phyloP scores from a whole-genome alignment of 2,113 vertebrate genomes.

The Mustela lutreola region DNA sequence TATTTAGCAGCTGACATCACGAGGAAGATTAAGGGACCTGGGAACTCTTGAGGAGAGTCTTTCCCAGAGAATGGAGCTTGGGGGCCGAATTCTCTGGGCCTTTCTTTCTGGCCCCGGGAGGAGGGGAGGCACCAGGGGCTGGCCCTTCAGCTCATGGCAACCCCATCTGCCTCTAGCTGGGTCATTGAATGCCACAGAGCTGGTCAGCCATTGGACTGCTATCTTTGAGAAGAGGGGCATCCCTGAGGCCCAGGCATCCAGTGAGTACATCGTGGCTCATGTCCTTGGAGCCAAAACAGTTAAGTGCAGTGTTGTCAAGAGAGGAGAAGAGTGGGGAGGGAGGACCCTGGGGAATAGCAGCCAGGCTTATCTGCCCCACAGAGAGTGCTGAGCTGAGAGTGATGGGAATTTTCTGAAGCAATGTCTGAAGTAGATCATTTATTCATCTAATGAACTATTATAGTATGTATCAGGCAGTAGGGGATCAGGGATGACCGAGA shows the following conservation, averaged over 20 bases:
- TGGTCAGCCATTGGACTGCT: constrained; percentile 89
- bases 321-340: not conserved
- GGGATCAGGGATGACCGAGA: not conserved
- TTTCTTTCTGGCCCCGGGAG: not conserved
- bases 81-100: constrained; percentile 59
- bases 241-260: constrained; percentile 92
- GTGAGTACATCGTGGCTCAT: constrained; percentile 94
- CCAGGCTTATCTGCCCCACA: not conserved
- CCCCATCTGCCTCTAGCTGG: constrained; percentile 24
- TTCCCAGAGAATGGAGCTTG: constrained; percentile 69
- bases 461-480: not conserved
- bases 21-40: not conserved
- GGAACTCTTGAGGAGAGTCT: not conserved
- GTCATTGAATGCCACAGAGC: constrained; percentile 61
- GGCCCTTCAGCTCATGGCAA: constrained; percentile 45
- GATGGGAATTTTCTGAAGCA: constrained; percentile 6
- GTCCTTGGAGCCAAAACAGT: constrained; percentile 96
- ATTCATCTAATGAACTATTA: not conserved
- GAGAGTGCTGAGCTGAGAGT: not conserved
- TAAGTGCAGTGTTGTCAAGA: constrained; percentile 82
- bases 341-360: not conserved
- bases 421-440: not conserved
- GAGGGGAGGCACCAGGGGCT: not conserved
- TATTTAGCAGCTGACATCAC: not conserved
- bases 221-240: constrained; percentile 90